These are phyloP conservation scores for Steromphala cineraria DNA, from an alignment of 2,888 invertebrate genomes.

Conservation along the genomic window DNA sequence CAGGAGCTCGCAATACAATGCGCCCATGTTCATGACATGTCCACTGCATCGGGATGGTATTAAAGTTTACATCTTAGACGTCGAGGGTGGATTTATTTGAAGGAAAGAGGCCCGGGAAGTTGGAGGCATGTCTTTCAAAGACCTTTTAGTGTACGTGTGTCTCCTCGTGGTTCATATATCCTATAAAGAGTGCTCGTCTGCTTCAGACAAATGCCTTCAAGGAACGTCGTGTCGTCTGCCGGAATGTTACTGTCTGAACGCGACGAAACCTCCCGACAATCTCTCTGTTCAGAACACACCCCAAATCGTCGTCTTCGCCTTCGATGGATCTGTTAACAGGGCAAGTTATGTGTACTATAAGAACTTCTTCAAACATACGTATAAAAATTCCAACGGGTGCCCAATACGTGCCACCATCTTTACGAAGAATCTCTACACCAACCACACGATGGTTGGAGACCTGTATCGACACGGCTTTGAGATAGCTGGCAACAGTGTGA, in stretches of 20 bases:
- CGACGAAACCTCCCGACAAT: slow-evolving; percentile 5
- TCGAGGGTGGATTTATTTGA: too few relatives aligned
- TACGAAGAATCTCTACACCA: slow-evolving; percentile 15
- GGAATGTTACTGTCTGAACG: slow-evolving; percentile 25
- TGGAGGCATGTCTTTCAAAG: too few relatives aligned
- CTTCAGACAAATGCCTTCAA: not conserved
- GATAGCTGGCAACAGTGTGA: slow-evolving; percentile 28
- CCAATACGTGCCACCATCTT: slow-evolving; percentile 21
- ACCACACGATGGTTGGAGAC: slow-evolving; percentile 19
- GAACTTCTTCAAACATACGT: slow-evolving; percentile 10
- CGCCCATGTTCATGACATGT: too few relatives aligned
- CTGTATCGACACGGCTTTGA: slow-evolving; percentile 28
- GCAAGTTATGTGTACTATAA: slow-evolving; percentile 18
- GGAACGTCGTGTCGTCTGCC: slow-evolving; percentile 25
- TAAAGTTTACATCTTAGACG: too few relatives aligned
- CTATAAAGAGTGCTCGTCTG: not conserved
- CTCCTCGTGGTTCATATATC: too few relatives aligned
- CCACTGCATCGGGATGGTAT: too few relatives aligned
- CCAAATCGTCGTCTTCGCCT: slow-evolving; percentile 31
- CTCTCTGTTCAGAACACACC: slow-evolving; percentile 12
- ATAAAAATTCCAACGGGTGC: slow-evolving; percentile 21
- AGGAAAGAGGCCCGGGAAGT: too few relatives aligned
- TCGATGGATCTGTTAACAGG: slow-evolving; percentile 27
- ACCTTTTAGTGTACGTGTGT: too few relatives aligned
- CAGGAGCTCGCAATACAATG: too few relatives aligned